A percentile compares a stretch with the other conserved stretches of the same genome.
Evolutionary conservation across 2,113 vertebrate species (phyloP).

Genomic region (Pionites leucogaster): DNA sequence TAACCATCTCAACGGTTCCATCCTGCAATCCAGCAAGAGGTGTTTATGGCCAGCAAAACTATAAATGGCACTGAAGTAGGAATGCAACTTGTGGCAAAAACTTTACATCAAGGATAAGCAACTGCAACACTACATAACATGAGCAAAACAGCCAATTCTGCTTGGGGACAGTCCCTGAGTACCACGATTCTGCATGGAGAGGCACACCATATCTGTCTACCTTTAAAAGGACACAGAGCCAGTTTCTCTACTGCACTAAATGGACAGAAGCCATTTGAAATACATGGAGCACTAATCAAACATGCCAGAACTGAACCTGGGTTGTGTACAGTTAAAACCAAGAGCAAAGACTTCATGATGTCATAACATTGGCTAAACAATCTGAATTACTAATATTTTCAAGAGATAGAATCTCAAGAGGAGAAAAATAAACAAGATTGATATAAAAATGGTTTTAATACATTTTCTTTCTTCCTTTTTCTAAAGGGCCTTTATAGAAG

Average conservation of each 20-base stretch:
- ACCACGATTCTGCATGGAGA: background rate
- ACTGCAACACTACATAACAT: fast-evolving
- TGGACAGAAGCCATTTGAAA: background rate
- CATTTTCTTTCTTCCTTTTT: background rate
- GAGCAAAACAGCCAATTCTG: background rate
- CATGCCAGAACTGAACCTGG: background rate
- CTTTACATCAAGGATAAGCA: background rate
- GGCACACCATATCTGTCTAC: background rate
- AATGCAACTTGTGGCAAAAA: background rate
- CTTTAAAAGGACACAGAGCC: background rate
- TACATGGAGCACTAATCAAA: background rate
- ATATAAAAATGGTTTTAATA: background rate
- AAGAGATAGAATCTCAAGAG: background rate
- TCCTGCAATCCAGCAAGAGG: background rate
- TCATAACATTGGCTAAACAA: background rate
- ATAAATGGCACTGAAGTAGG: background rate
- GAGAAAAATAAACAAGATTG: background rate
- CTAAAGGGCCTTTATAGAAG: background rate
- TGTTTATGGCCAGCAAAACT: background rate
- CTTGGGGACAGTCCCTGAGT: background rate
- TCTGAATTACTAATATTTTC: background rate
- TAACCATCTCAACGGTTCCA: background rate
- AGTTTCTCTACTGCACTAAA: background rate
- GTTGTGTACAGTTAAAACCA: background rate
- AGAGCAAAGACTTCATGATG: background rate